These are phyloP conservation scores for Diploscapter pachys DNA, from an alignment of 1,140 invertebrate species.

Conservation along the genomic window DNA sequence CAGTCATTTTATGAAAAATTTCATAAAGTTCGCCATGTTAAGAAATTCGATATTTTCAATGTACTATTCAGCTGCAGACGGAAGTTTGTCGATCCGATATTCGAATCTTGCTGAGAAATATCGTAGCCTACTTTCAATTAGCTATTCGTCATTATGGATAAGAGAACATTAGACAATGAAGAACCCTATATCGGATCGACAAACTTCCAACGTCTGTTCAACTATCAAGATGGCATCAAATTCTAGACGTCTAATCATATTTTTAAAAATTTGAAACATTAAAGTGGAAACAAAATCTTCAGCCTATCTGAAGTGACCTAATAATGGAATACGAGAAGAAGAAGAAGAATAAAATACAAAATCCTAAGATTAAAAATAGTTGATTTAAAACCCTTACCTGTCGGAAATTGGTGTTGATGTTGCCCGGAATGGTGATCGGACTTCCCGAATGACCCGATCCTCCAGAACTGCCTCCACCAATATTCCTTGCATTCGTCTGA, in stretches of 20 bases:
- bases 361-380: background rate
- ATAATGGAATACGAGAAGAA: background rate
- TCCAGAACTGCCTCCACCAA: background rate
- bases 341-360: constrained; percentile 1
- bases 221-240: background rate
- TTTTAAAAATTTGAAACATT: constrained; percentile 7
- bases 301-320: background rate
- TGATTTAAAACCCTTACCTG: background rate
- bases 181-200: no score
- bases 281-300: constrained; percentile 23
- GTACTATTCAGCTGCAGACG: background rate
- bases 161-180: no score
- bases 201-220: no score
- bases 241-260: constrained; percentile 14
- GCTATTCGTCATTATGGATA: no score
- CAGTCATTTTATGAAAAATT: constrained; percentile 29
- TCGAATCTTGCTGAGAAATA: no score
- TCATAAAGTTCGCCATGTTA: background rate
- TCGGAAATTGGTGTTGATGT: constrained; percentile 15
- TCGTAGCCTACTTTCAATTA: no score
- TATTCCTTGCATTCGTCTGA: no score
- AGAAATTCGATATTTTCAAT: background rate
- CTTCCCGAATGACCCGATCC: constrained; percentile 26
- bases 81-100: no score
- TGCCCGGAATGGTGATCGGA: constrained; percentile 15